Base-by-base conservation (phyloP, 2,113 vertebrate species). In the Pipa parva region DNA sequence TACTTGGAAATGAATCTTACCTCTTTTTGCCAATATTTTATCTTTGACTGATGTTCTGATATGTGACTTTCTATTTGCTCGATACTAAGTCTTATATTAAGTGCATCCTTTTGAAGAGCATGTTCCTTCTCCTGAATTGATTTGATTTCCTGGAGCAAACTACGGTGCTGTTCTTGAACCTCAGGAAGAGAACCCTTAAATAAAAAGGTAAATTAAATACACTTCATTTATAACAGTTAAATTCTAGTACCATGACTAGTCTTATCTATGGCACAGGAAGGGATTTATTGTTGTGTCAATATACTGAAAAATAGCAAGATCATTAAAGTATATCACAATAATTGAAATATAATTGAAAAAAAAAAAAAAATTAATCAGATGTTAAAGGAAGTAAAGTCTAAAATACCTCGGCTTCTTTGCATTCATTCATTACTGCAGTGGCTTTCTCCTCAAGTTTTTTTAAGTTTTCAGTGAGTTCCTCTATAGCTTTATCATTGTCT, bases 1-100 rank as follows among this genome's bases (percentile, higher is more conserved):
- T n/a, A n/a, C n/a, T n/a, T n/a, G n/a, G n/a, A n/a, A 12, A 5
- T 45, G 12, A 33, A 24, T 52, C 81, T 48, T 75, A 95, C 97
- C 94, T 99, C 93, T 79, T 92, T 97, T 36, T 95, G 90, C 93
- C 94, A 99, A 66, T 97, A 86, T 77, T 93, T 95, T 48, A 97
- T 80, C 80, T 97, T 97, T 39, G 82, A 85, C 73, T 92, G 90
- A 77, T 93, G 89, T 59, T 96, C 88, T 0, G 81, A 64, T 77
- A 96, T 88, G 62, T 83, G 86, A 45, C 84, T 79, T 7, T 95
- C 87, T 0, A 95, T 85, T 61, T 97, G 93, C 66, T 99, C 93
- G 1, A 97, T 83, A 76, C 90, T 90, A 62, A 99, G 85, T 39
- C 91, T 91, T 50, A 99, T 85, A 15, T 75, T 91, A 20, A 99